phyloP scores from a whole-genome alignment of 23 tunicate genomes.

The Styela plicata region DNA sequence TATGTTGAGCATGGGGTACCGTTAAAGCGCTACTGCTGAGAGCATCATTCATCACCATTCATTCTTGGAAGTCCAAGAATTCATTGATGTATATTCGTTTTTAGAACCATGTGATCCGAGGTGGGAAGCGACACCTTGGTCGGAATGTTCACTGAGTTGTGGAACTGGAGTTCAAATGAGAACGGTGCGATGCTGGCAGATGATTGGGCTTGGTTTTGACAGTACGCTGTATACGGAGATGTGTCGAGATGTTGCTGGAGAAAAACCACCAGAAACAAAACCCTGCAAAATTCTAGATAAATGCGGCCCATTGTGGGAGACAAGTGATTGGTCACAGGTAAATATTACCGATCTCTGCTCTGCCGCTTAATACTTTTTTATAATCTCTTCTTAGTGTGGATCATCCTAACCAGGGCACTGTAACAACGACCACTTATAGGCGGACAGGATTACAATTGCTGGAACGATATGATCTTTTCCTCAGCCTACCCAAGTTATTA shows the following conservation, averaged over 20 bases:
- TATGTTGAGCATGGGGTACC: too few relatives aligned
- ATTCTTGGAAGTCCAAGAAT: too few relatives aligned
- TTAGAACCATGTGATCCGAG: conserved; percentile 29
- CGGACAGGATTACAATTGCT: too few relatives aligned
- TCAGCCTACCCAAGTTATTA: too few relatives aligned
- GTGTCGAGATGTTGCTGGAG: conserved; percentile 3
- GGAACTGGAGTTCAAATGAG: conserved; percentile 18
- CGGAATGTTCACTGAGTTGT: conserved; percentile 29
- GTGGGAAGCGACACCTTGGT: conserved; percentile 37
- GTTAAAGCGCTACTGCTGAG: not conserved
- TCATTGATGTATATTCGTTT: too few relatives aligned
- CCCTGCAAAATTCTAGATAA: conserved; percentile 23
- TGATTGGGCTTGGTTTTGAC: conserved; percentile 19
- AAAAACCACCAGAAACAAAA: conserved; percentile 16
- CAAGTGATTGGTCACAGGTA: conserved; percentile 31
- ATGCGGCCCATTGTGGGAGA: conserved; percentile 33
- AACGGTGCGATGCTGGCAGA: conserved; percentile 28
- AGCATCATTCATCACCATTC: not conserved
- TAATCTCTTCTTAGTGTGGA: too few relatives aligned
- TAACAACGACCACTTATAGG: too few relatives aligned
- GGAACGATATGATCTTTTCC: too few relatives aligned
- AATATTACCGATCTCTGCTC: too few relatives aligned
- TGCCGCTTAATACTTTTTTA: too few relatives aligned
- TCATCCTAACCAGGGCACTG: too few relatives aligned
- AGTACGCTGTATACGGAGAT: conserved; percentile 23